Evolutionary conservation across 2,113 vertebrate species (phyloP), one percentile per base, ranked within the genome.

Genomic region (Atrichornis clamosus): DNA sequence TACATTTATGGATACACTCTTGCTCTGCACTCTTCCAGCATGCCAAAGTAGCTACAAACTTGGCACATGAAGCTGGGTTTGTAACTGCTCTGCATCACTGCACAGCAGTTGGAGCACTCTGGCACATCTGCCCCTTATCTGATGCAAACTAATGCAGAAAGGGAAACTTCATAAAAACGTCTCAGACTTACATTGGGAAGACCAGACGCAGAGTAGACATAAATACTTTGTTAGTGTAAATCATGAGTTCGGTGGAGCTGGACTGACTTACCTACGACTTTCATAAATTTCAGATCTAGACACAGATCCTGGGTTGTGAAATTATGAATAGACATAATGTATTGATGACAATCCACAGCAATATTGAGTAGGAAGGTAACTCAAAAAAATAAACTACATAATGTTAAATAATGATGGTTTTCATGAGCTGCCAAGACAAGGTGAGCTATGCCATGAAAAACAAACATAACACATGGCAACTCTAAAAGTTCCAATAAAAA

Each of bases 101-200:
- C 64, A 72, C 27, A 62, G 46, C 63, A 92, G 42, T 53, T 73
- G 72, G 59, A 93, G 16, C 44, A 58, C 39, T 73, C 55, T 52
- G 44, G 42, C 35, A 70, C 26, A 59, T 72, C 73, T 89, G 72
- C 56, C 52, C 33, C 49, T 81, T 83, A 58, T 84, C 50, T 76
- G 53, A 63, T 77, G 67, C 15, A 94, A 96, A 90, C 44, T 63
- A 70, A 69, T 93, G 84, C 63, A 95, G 83, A 76, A 86, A 78
- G 44, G 9, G 8, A 81, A 73, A 89, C 84, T 90, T 91, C 70
- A 89, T 55, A 58, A 80, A 70, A 93, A 75, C 62, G 27, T 76
- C 44, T 86, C 62, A 58, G 44, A 52, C 17, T 80, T 89, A 32
- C 17, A 13, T 15, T 47, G 59, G 32, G 47, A 96, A 93, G 62